These are phyloP conservation scores for Tachina lurida DNA, from an alignment of 2,888 invertebrate species.

Conservation along the genomic window DNA sequence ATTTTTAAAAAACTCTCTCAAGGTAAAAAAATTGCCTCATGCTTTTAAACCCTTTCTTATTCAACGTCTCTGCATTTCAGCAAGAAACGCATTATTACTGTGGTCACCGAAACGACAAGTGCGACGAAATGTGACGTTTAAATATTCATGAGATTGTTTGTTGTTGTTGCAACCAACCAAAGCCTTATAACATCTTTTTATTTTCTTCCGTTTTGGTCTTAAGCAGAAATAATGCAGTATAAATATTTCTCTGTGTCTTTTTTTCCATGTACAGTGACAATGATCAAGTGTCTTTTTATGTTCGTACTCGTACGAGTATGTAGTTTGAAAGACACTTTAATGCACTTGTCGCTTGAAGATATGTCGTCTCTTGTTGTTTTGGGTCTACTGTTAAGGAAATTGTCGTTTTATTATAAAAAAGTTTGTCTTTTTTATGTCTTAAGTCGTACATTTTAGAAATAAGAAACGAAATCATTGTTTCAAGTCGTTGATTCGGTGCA, in stretches of 20 bases:
- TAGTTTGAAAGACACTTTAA: slow-evolving; percentile 66
- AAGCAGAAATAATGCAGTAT: slow-evolving; percentile 20
- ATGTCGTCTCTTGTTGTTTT: slow-evolving; percentile 55
- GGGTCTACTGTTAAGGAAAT: slow-evolving; percentile 58
- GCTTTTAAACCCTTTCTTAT: not conserved
- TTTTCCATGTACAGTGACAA: slow-evolving; percentile 53
- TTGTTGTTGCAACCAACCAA: slow-evolving; percentile 49
- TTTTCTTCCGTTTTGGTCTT: slow-evolving; percentile 22
- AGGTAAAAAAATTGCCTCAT: slow-evolving; percentile 63
- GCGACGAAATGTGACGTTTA: slow-evolving; percentile 82
- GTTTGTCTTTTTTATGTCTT: slow-evolving; percentile 11
- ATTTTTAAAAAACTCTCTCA: too few species aligned
- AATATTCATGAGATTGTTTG: slow-evolving; percentile 80
- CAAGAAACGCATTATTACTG: slow-evolving; percentile 78
- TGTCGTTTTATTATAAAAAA: slow-evolving; percentile 57
- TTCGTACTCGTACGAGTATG: slow-evolving; percentile 8
- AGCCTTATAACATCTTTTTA: slow-evolving; percentile 51
- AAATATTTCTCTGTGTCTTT: slow-evolving; percentile 32
- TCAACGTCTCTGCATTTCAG: slow-evolving; percentile 36
- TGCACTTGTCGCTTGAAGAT: slow-evolving; percentile 72
- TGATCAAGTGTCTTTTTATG: slow-evolving; percentile 63
- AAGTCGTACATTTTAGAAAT: slow-evolving; percentile 47
- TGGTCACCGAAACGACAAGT: slow-evolving; percentile 78
- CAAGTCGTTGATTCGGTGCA: slow-evolving; percentile 72
- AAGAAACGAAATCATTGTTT: slow-evolving; percentile 62